phyloP scores from a whole-genome alignment of 1,140 invertebrate species.

The Drosophila kanapiae region DNA sequence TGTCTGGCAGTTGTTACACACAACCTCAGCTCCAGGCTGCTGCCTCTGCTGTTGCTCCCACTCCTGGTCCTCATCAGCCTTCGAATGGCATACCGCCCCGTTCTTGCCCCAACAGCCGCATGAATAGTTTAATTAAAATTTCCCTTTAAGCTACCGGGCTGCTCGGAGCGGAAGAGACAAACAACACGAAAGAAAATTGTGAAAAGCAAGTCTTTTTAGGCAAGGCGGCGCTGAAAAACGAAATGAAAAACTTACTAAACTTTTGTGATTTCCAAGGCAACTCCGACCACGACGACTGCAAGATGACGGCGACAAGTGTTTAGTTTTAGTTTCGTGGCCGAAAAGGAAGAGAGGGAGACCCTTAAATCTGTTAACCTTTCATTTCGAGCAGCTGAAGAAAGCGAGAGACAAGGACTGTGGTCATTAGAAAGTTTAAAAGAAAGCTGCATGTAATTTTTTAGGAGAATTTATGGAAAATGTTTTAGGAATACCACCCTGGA shows the following conservation, averaged over 20 bases:
- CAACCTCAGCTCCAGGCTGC: conserved; percentile 8
- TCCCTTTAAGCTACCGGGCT: conserved; percentile 64
- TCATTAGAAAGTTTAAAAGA: conserved; percentile 70
- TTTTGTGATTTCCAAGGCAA: conserved; percentile 69
- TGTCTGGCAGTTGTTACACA: conserved; percentile 64
- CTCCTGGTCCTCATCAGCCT: background rate
- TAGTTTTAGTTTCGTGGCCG: conserved; percentile 55
- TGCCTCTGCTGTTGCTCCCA: conserved; percentile 11
- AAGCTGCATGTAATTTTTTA: conserved; percentile 28
- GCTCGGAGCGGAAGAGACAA: conserved; percentile 39
- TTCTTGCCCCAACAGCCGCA: conserved; percentile 27
- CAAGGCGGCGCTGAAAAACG: conserved; percentile 26
- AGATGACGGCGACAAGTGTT: conserved; percentile 72
- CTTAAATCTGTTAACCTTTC: conserved; percentile 73
- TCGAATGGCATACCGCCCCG: background rate
- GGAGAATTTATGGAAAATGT: conserved; percentile 24
- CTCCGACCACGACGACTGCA: conserved; percentile 46
- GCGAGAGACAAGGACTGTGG: background rate
- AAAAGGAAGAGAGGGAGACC: conserved; percentile 44
- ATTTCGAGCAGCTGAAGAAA: conserved; percentile 37
- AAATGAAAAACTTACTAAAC: conserved; percentile 65
- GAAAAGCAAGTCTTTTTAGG: conserved; percentile 38
- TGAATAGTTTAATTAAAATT: conserved; percentile 83
- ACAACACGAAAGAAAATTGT: conserved; percentile 58
- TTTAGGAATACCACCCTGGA: background rate